These are phyloP conservation scores for Mallotus villosus DNA, from an alignment of 2,797 vertebrate genomes.

Conservation along the genomic window DNA sequence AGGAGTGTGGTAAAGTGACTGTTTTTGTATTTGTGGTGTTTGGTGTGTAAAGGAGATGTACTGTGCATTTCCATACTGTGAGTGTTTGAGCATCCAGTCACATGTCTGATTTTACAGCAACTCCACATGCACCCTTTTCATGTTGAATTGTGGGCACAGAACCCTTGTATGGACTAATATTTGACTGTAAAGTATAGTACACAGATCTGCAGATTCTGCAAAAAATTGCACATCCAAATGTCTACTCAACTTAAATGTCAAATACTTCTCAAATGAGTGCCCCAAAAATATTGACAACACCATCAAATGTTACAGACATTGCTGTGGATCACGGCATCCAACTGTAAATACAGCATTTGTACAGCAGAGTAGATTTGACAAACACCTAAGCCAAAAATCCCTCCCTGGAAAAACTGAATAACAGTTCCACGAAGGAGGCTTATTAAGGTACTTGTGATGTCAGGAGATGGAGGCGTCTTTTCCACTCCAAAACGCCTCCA, in stretches of 20 bases:
- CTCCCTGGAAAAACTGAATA: constrained; percentile 56
- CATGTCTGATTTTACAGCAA: not conserved
- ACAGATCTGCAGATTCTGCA: too few relatives aligned
- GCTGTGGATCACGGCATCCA: not conserved
- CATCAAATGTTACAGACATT: not conserved
- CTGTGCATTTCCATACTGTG: not conserved
- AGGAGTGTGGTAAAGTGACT: constrained; percentile 73
- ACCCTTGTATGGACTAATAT: too few relatives aligned
- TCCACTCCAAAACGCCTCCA: constrained; percentile 28
- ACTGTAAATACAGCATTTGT: constrained; percentile 41
- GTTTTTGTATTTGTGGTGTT: constrained; percentile 40
- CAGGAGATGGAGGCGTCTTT: constrained; percentile 36
- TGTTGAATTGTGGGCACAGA: constrained; percentile 11
- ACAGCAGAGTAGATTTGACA: constrained; percentile 26
- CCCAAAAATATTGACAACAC: not conserved
- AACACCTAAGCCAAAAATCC: constrained; percentile 41
- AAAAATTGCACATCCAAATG: too few relatives aligned
- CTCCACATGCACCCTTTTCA: constrained; percentile 1
- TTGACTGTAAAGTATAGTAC: too few relatives aligned
- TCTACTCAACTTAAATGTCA: not conserved
- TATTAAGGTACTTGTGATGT: constrained; percentile 42
- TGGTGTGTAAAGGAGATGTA: constrained; percentile 11
- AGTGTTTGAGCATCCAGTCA: constrained; percentile 7
- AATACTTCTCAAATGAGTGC: not conserved
- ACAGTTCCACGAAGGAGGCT: constrained; percentile 30